Evolutionary conservation across 2,113 vertebrate species (phyloP), one percentile per base, ranked within the genome.

Genomic region (Saguinus midas): DNA sequence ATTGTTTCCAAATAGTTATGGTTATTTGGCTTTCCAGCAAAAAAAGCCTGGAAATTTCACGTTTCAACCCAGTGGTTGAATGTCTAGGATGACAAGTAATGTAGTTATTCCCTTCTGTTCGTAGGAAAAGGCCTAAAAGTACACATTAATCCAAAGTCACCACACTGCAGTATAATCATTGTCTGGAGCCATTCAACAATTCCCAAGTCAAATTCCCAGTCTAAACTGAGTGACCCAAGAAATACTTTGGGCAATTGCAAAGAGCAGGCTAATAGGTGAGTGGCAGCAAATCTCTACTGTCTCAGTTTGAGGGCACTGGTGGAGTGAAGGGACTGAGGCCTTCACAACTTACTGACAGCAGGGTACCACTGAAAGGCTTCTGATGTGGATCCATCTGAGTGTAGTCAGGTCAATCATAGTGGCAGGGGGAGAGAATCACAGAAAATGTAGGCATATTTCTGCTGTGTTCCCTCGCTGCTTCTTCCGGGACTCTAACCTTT

Each of bases 111-210:
- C 11, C 2, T 75, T 94, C 40, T 88, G 18, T 76, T 72, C 68
- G 13, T 84, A 78, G 55, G 58, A 68, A 93, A 81, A 95, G 48
- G 55, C 43, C 6, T 87, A 90, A 84, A 95, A 70, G 37, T 57
- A 5, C 75, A 72, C 48, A 90, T 94, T 82, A 95, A 95, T 50
- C 83, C 76, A 66, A 87, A 89, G 43, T 84, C 94, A 90, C 70
- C 57, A 55, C 43, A 87, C 37, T 37, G 2, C 68, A 93, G 40
- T 68, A 37, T 57, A 83, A 76, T 87, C 87, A 76, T 35, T 89
- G 21, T 90, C 55, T 95, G 66, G 55, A 94, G 58, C 55, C 5
- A 0, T 70, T 79, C 48, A 76, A 76, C 50, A 93, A 95, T 75
- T 93, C 57, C 80, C 68, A 84, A 90, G 70, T 16, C 70, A 94